Conservation (phyloP, 2,888 invertebrate genomes). For the Oxyscelio sp. region DNA sequence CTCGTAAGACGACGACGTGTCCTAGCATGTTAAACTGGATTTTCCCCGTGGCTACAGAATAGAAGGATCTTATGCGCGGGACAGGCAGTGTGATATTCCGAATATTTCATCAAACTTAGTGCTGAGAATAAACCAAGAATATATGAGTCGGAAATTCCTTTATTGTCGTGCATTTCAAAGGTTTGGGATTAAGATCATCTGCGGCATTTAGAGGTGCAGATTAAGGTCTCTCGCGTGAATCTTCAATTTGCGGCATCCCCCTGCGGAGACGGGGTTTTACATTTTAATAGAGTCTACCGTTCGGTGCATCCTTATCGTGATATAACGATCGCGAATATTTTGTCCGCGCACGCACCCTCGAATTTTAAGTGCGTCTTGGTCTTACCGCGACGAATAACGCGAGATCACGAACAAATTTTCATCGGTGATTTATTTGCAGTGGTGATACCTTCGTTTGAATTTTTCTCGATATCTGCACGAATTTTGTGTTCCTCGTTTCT, state of each 20-base stretch:
- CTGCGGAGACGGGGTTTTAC: neutral
- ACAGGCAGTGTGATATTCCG: constrained; percentile 61
- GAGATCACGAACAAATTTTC: constrained; percentile 83
- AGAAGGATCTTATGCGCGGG: constrained; percentile 77
- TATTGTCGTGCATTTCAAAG: constrained; percentile 48
- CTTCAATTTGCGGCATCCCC: constrained; percentile 26
- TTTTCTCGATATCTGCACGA: constrained; percentile 60
- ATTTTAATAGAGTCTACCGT: neutral
- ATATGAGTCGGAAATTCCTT: constrained; percentile 50
- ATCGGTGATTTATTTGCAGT: constrained; percentile 85
- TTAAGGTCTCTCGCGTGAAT: constrained; percentile 35
- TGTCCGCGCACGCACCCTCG: constrained; percentile 19
- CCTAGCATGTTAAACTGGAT: constrained; percentile 84
- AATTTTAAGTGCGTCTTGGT: neutral
- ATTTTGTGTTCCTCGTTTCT: too few relatives aligned
- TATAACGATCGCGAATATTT: constrained; percentile 7
- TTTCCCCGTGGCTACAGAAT: constrained; percentile 78
- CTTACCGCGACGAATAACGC: constrained; percentile 1
- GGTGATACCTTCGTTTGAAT: constrained; percentile 83
- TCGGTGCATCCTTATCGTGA: constrained; percentile 14
- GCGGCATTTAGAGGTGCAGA: constrained; percentile 26
- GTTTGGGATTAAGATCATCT: constrained; percentile 37
- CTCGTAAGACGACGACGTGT: constrained; percentile 84
- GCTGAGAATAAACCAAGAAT: constrained; percentile 58
- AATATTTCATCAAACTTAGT: constrained; percentile 71